Conservation (phyloP, 1,140 invertebrate species). For the Conus ventricosus region DNA sequence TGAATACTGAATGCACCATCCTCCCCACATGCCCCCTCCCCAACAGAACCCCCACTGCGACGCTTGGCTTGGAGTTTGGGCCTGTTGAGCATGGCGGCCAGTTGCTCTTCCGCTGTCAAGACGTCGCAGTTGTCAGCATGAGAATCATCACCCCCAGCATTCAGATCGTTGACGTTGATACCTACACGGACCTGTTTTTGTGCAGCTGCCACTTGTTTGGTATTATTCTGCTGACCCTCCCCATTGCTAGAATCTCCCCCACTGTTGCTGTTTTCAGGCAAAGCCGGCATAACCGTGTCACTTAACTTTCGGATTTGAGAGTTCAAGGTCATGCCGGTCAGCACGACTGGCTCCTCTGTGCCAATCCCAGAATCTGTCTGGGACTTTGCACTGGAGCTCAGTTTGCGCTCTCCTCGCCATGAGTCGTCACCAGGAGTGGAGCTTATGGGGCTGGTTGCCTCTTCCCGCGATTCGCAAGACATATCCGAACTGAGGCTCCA, state of each 20-base stretch:
- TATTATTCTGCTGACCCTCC: conserved; percentile 61
- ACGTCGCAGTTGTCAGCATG: conserved; percentile 56
- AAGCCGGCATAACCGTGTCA: neutral
- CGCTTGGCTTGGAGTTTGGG: conserved; percentile 64
- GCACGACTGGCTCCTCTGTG: conserved; percentile 48
- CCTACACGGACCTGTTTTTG: conserved; percentile 54
- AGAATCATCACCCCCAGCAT: conserved; percentile 37
- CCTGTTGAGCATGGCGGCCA: conserved; percentile 64
- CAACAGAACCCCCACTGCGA: conserved; percentile 23
- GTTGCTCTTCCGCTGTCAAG: conserved; percentile 63
- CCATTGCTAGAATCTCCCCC: neutral
- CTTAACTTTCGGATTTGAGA: neutral
- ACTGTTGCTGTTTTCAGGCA: neutral
- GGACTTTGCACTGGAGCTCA: conserved; percentile 61
- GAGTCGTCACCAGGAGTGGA: conserved; percentile 56
- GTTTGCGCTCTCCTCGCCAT: conserved; percentile 55
- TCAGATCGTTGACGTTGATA: conserved; percentile 65
- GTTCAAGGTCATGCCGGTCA: neutral
- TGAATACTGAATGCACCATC: conserved; percentile 66
- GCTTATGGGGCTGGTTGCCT: conserved; percentile 54
- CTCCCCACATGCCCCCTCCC: conserved; percentile 12
- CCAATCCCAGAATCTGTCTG: conserved; percentile 67
- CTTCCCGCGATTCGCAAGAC: conserved; percentile 57
- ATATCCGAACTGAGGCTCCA: conserved; percentile 61
- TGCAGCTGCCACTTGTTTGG: conserved; percentile 50